Evolutionary conservation across 2,888 invertebrate species (phyloP).

Genomic region (Leptopterna dolabrata): DNA sequence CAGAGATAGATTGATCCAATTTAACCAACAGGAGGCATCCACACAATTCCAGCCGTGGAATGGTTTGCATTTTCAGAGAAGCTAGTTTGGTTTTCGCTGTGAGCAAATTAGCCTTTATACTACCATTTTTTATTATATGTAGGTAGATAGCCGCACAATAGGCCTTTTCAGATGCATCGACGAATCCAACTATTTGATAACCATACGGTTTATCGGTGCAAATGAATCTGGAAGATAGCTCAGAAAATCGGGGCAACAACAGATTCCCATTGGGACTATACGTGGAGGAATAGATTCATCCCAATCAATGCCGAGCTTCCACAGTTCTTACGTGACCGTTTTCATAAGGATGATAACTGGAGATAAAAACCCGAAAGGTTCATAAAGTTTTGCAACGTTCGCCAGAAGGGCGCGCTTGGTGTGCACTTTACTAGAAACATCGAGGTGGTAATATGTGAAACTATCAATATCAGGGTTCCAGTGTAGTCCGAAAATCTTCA

Average conservation of each 20-base stretch:
- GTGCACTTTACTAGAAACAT: not conserved
- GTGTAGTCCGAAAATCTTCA: conserved; percentile 59
- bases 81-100: not conserved
- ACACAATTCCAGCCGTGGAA: conserved; percentile 12
- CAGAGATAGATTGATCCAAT: not conserved
- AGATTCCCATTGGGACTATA: not conserved
- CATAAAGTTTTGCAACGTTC: not conserved
- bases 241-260: not conserved
- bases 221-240: conserved; percentile 19
- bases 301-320: conserved; percentile 11
- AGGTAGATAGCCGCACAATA: conserved; percentile 33
- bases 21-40: not conserved
- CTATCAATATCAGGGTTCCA: conserved; percentile 56
- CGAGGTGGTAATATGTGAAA: conserved; percentile 53
- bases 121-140: not conserved
- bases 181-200: conserved; percentile 16
- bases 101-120: not conserved
- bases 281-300: not conserved
- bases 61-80: not conserved
- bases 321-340: not conserved
- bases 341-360: conserved; percentile 4
- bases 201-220: not conserved
- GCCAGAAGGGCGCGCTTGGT: conserved; percentile 61
- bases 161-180: conserved; percentile 30
- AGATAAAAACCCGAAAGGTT: conserved; percentile 22